Evolutionary conservation across 2,113 vertebrate species (phyloP), one percentile per base, ranked within the genome.

Genomic region (Diadophis punctatus): DNA sequence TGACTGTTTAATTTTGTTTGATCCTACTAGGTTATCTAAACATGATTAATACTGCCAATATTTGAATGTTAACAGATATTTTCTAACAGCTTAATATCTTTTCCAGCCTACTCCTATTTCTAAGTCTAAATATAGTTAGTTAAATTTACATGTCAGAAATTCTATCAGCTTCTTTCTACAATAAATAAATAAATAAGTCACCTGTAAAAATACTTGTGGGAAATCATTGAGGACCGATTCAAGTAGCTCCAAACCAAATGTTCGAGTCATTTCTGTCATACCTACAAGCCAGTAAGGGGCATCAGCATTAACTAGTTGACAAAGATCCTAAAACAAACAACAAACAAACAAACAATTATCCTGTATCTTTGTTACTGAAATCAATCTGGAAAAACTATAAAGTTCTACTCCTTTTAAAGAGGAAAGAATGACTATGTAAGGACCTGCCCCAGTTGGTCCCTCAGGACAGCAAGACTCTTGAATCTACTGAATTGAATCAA

Each of bases 221-320:
- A 99, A 99, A 97, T 99, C 99, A 96, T 99, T 99, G 60, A 99
- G 98, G 92, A 99, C 99, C 0, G 99, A 99, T 96, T 99, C 99
- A 85, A 99, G 98, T 93, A 99, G 98, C 96, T 99, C 99, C 58
- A 99, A 98, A 89, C 99, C 99, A 96, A 99, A 99, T 0, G 99
- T 99, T 80, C 99, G 97, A 0, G 99, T 99, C 99, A 99, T 99
- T 97, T 99, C 99, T 1, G 99, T 99, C 99, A 99, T 99, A 74
- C 99, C 99, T 94, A 99, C 98, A 1, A 99, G 97, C 99, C 99
- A 99, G 96, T 99, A 99, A 91, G 99, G 99, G 93, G 99, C 99
- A 91, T 99, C 99, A 39, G 99, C 99, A 91, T 99, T 99, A 96
- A 99, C 99, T 91, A 99, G 96, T 95, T 99, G 99, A 96, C 99